Conservation (phyloP, 2,113 vertebrate genomes). For the Chiloscyllium plagiosum region DNA sequence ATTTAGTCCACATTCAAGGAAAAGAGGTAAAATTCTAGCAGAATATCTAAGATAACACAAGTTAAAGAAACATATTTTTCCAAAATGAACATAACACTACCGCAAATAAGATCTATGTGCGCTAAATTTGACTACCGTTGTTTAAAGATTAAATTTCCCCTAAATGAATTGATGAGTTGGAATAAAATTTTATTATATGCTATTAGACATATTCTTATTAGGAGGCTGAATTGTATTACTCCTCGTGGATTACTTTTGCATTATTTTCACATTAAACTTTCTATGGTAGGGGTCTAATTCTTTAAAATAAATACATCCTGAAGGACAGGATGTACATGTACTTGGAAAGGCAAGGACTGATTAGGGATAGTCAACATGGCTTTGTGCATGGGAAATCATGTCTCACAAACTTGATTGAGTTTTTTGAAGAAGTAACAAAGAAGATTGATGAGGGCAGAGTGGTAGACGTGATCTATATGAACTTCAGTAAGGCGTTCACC, state of each 20-base stretch:
- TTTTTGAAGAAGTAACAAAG: too few relatives aligned
- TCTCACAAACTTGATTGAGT: too few relatives aligned
- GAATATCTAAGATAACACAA: not conserved
- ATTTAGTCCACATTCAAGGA: not conserved
- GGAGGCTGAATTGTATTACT: not conserved
- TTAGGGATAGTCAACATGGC: too few relatives aligned
- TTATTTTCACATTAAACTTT: not conserved
- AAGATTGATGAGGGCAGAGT: too few relatives aligned
- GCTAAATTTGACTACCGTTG: not conserved
- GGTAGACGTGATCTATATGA: too few relatives aligned
- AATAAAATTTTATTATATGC: not conserved
- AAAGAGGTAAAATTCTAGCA: constrained; percentile 7
- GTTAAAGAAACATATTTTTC: not conserved
- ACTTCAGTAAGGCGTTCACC: too few relatives aligned
- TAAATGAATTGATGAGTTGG: not conserved
- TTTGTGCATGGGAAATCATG: too few relatives aligned
- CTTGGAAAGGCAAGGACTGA: too few relatives aligned
- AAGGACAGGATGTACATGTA: too few relatives aligned
- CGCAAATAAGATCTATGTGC: not conserved
- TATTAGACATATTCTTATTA: not conserved
- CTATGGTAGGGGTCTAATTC: not conserved
- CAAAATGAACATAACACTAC: not conserved
- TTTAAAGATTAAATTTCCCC: not conserved
- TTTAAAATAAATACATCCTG: not conserved
- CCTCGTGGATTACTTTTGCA: not conserved